Conservation (phyloP, 2,888 invertebrate genomes). For the Leucania comma region DNA sequence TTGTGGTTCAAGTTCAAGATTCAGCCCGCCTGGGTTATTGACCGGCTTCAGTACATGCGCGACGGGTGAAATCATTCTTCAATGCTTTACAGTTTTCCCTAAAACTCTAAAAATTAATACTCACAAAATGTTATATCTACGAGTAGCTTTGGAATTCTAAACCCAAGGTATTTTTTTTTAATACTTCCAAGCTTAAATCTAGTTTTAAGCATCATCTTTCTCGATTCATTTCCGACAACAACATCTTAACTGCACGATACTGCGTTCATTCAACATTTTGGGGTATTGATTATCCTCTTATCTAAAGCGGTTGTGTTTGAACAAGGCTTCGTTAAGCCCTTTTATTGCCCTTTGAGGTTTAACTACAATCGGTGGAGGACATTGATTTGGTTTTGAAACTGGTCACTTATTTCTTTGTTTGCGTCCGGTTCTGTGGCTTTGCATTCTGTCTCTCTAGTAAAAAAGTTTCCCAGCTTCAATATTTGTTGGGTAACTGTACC, state of each 20-base stretch:
- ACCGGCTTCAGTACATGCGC: slow-evolving; percentile 83
- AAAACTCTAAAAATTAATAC: too few species aligned
- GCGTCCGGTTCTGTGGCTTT: slow-evolving; percentile 37
- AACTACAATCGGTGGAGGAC: slow-evolving; percentile 69
- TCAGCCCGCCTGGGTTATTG: slow-evolving; percentile 82
- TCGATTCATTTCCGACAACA: slow-evolving; percentile 20
- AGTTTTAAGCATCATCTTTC: background rate
- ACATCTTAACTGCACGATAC: slow-evolving; percentile 23
- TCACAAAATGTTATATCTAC: slow-evolving; percentile 25
- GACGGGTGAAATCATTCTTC: slow-evolving; percentile 71
- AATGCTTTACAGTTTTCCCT: slow-evolving; percentile 59
- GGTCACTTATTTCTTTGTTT: slow-evolving; percentile 42
- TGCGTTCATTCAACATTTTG: slow-evolving; percentile 65
- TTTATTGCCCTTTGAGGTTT: slow-evolving; percentile 77
- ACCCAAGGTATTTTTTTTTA: slow-evolving; percentile 15
- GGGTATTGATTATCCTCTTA: slow-evolving; percentile 81
- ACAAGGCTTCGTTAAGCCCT: slow-evolving; percentile 77
- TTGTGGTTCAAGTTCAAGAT: slow-evolving; percentile 88
- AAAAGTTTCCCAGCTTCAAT: slow-evolving; percentile 29
- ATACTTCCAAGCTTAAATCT: background rate
- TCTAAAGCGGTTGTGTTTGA: slow-evolving; percentile 78
- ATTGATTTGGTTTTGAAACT: slow-evolving; percentile 71
- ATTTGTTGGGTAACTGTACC: slow-evolving; percentile 33
- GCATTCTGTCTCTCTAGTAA: slow-evolving; percentile 14
- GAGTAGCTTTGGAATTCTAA: slow-evolving; percentile 15